A percentile compares a stretch with the other conserved stretches of the same genome.
phyloP scores from a whole-genome alignment of 2,113 vertebrate species.

The Festucalex cinctus region DNA sequence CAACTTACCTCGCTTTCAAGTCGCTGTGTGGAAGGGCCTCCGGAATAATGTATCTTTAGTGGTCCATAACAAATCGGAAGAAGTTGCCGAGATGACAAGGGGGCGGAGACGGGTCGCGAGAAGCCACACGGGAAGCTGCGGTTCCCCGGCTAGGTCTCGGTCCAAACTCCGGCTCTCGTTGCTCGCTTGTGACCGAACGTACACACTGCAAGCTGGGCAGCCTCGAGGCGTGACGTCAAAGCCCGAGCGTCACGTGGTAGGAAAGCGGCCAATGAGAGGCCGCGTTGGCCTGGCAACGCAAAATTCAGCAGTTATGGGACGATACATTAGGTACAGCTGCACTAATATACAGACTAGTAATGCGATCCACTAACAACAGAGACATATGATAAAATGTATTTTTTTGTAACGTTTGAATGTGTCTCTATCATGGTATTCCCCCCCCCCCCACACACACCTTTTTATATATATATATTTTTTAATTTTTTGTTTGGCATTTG shows the following conservation, averaged over 20 bases:
- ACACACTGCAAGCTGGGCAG: not conserved
- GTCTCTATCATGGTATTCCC: too few species aligned
- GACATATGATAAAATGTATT: too few species aligned
- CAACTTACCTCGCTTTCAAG: slow-evolving; percentile 63
- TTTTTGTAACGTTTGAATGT: too few species aligned
- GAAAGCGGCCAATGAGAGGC: slow-evolving; percentile 50
- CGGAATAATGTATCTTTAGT: slow-evolving; percentile 40
- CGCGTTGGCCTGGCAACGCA: slow-evolving; percentile 63
- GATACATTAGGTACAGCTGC: not conserved
- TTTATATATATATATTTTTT: too few species aligned
- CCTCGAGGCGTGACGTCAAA: slow-evolving; percentile 58
- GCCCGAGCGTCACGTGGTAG: slow-evolving; percentile 47
- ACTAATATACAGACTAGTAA: not conserved
- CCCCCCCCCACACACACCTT: too few species aligned
- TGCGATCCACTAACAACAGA: too few species aligned
- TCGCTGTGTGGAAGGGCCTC: slow-evolving; percentile 16
- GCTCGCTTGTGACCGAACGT: slow-evolving; percentile 1
- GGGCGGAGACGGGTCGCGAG: slow-evolving; percentile 24
- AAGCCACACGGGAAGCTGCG: slow-evolving; percentile 20
- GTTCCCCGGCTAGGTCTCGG: slow-evolving; percentile 31
- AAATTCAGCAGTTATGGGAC: not conserved
- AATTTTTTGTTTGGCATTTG: too few species aligned
- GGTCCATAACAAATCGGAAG: slow-evolving; percentile 58
- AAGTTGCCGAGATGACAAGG: slow-evolving; percentile 9
- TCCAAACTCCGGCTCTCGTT: slow-evolving; percentile 51